Percentiles rank a stretch among this genome's conserved stretches.
phyloP scores from a whole-genome alignment of 2,113 vertebrate species.

The Gymnocephalus cernua region DNA sequence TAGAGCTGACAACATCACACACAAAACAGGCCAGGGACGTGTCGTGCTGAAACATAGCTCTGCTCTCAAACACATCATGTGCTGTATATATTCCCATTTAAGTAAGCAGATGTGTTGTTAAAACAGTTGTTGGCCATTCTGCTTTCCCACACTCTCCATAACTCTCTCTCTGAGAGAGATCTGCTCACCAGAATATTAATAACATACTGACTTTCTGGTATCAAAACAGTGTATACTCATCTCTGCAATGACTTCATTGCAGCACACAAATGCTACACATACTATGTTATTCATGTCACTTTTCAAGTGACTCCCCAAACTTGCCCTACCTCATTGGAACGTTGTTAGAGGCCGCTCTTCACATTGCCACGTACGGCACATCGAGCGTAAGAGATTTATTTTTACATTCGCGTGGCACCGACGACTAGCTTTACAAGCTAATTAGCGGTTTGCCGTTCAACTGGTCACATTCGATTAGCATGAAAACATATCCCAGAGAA shows the following conservation, averaged over 20 bases:
- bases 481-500: too few species aligned
- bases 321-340: not conserved
- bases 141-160: not conserved
- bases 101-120: conserved; percentile 21
- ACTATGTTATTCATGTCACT: not conserved
- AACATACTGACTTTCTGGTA: conserved; percentile 3
- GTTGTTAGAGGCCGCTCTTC: not conserved
- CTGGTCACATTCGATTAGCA: too few species aligned
- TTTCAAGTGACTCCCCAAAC: conserved; percentile 15
- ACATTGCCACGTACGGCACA: conserved; percentile 21
- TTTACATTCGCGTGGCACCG: too few species aligned
- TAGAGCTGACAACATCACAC: conserved; percentile 38
- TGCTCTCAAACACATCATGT: conserved; percentile 10
- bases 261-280: not conserved
- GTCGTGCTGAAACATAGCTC: not conserved
- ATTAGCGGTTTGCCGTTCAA: too few species aligned
- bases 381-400: too few species aligned
- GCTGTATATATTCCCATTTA: not conserved
- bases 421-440: too few species aligned
- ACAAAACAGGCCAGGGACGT: not conserved
- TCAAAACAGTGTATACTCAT: not conserved
- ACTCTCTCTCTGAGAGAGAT: not conserved
- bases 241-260: not conserved
- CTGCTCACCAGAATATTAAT: conserved; percentile 15
- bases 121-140: conserved; percentile 7